Evolutionary conservation across 2,888 invertebrate genomes (phyloP), one percentile per base, ranked within the genome.

Genomic region (Nymphalis c-album): DNA sequence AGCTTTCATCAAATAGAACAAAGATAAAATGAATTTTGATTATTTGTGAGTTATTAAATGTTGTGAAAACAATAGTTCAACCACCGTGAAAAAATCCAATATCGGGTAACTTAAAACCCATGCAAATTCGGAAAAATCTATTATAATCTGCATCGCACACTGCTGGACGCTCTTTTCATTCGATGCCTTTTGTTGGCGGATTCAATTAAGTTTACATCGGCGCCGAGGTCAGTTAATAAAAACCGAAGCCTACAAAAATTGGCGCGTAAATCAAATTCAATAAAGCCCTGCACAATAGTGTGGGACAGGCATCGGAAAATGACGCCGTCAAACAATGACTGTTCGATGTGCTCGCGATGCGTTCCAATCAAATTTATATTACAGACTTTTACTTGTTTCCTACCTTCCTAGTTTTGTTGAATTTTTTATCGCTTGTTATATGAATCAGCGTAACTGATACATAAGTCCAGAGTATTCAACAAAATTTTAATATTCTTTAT

Each of bases 131-230:
- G 84, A 80, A 87, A 89, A 89, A 89, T 85, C 89, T 86, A 90
- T 89, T 90, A 90, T 91, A 91, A 91, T 91, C 91, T 89, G 86
- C 90, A 89, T 88, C 83, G 88, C 92, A 91, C 91, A 91, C 86
- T 87, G 85, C 81, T 85, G 91, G 87, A 85, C 86, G 90, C 90
- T 90, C 91, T 90, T 91, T 91, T 91, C 91, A 91, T 87, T 85
- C 84, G 83, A 83, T 84, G 87, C 91, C 91, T 90, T 89, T 92
- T 92, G 92, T 91, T 87, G 83, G 83, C 78, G 86, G 87, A 91
- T 91, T 90, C 91, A 91, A 92, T 92, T 92, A 91, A 91, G 90
- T 91, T 92, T 91, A 92, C 91, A 91, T 86, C 88, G 86, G 86
- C 88, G 81, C 88, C 85, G 91, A 89, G 91, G 91, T 92, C 90